Base-by-base conservation (phyloP, 2,113 vertebrate genomes). In the Phaethornis superciliosus region DNA sequence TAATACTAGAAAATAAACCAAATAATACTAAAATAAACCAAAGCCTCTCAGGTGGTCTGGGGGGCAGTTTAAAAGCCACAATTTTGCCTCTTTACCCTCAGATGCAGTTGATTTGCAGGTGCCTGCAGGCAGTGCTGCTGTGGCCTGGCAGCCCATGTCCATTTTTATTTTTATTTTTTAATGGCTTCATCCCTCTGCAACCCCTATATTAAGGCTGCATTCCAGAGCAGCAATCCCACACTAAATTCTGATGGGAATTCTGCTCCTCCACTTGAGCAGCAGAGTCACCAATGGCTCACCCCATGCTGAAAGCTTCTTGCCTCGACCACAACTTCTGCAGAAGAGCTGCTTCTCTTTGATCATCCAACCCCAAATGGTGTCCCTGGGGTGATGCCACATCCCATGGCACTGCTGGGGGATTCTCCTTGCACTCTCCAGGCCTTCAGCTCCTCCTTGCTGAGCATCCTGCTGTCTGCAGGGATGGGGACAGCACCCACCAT, bases 1-100 rank as follows among this genome's bases (percentile, higher is more conserved):
- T 19, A 40, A 80, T 24, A 23, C 46, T 15, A 51, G 51, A 21
- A 46, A 46, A 40, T 40, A 46, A 46, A 46, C 15, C 18, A 46
- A 46, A 46, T 46, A 46, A 46, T 16, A 16, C 7, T 12, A 23
- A 32, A 46, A 46, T 7, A 26, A 51, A 19, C 47, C 47, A 15
- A 54, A 54, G 27, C 49, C 15, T 8, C 33, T 40, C 40, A 40
- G 40, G 40, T 40, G 40, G 11, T 40, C 40, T 40, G 40, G 40
- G 40, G 40, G 40, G 40, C 40, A 40, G 40, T 40, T 40, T 40
- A 40, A 40, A 40, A 40, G 40, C 40, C 10, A 11, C 40, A 69
- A 42, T 14, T 64, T 37, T 35, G 4, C 0, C 0, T 7, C 3
- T 8, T 65, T 10, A 9, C 42, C 47, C 28, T 3, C 8, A 46